Percentiles rank a stretch among this genome's conserved stretches.
Conservation (phyloP, 1,140 invertebrate genomes). For the Cydia splendana region DNA sequence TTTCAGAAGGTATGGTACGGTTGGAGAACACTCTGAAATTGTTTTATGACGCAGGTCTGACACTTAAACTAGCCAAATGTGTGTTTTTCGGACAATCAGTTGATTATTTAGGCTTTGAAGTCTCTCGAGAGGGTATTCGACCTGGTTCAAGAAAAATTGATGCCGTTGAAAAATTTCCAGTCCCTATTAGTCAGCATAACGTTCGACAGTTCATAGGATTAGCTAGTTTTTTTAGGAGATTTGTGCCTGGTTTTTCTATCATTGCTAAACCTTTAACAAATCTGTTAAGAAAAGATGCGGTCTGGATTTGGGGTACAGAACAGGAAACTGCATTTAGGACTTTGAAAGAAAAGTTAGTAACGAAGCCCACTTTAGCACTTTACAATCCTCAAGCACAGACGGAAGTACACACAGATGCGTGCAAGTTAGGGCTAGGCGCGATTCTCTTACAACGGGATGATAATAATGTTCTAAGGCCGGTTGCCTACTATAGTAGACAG, state of each 20-base stretch:
- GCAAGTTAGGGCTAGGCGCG: too few relatives aligned
- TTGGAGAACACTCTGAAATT: not conserved
- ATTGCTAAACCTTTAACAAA: slow-evolving; percentile 45
- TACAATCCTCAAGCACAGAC: slow-evolving; percentile 44
- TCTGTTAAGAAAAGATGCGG: slow-evolving; percentile 39
- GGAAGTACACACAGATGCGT: slow-evolving; percentile 56
- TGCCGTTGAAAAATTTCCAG: slow-evolving; percentile 6
- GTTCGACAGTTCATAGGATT: too few relatives aligned
- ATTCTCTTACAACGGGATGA: slow-evolving; percentile 41
- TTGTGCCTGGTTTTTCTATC: slow-evolving; percentile 44
- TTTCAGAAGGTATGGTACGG: slow-evolving; percentile 48
- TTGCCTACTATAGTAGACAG: too few relatives aligned
- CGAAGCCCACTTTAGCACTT: slow-evolving; percentile 41
- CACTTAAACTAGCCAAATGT: slow-evolving; percentile 42
- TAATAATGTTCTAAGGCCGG: not conserved
- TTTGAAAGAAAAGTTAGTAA: slow-evolving; percentile 29
- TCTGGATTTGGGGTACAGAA: slow-evolving; percentile 27
- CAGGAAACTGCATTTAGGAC: slow-evolving; percentile 12
- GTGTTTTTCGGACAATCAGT: slow-evolving; percentile 39
- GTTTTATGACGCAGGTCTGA: slow-evolving; percentile 23
- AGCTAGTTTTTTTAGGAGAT: slow-evolving; percentile 54
- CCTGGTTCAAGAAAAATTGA: slow-evolving; percentile 34
- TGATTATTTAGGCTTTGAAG: slow-evolving; percentile 46
- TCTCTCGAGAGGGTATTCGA: slow-evolving; percentile 34
- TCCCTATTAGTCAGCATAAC: slow-evolving; percentile 48